Conservation (phyloP, 2,797 vertebrate genomes). For the Euthynnus affinis region DNA sequence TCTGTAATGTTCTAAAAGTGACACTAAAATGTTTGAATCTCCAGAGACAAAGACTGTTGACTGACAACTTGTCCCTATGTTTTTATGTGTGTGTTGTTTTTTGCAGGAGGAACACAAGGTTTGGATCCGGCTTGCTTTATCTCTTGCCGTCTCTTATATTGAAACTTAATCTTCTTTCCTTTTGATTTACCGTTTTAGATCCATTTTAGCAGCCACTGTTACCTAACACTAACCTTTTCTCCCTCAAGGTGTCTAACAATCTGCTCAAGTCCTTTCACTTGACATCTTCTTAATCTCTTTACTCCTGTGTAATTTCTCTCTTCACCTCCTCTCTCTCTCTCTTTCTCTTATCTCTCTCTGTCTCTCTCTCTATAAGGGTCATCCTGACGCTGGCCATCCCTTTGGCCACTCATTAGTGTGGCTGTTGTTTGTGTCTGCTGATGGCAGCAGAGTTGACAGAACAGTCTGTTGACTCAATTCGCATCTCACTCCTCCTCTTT, state of each 20-base stretch:
- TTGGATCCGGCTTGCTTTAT: slow-evolving; percentile 83
- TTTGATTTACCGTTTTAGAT: slow-evolving; percentile 21
- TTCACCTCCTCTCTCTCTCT: background rate
- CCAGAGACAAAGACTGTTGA: slow-evolving; percentile 36
- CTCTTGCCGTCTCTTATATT: slow-evolving; percentile 58
- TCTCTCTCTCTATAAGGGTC: slow-evolving; percentile 1
- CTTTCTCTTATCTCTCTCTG: background rate
- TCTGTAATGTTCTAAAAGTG: slow-evolving; percentile 5
- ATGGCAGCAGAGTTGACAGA: slow-evolving; percentile 18
- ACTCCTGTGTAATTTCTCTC: background rate
- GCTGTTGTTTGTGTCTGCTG: slow-evolving; percentile 17
- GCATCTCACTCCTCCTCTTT: background rate
- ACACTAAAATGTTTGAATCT: slow-evolving; percentile 2
- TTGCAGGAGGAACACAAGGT: slow-evolving; percentile 96
- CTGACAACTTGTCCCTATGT: slow-evolving; percentile 71
- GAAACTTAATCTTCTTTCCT: slow-evolving; percentile 27
- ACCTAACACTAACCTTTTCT: slow-evolving; percentile 27
- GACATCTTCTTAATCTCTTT: slow-evolving; percentile 1
- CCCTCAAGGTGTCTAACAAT: slow-evolving; percentile 47
- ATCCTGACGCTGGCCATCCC: slow-evolving; percentile 1
- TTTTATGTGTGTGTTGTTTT: slow-evolving; percentile 82
- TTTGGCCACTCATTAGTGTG: background rate
- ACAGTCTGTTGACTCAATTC: slow-evolving; percentile 23
- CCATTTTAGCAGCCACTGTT: slow-evolving; percentile 22
- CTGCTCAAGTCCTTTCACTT: slow-evolving; percentile 9